phyloP scores from a whole-genome alignment of 2,113 vertebrate genomes.

The Passer montanus region DNA sequence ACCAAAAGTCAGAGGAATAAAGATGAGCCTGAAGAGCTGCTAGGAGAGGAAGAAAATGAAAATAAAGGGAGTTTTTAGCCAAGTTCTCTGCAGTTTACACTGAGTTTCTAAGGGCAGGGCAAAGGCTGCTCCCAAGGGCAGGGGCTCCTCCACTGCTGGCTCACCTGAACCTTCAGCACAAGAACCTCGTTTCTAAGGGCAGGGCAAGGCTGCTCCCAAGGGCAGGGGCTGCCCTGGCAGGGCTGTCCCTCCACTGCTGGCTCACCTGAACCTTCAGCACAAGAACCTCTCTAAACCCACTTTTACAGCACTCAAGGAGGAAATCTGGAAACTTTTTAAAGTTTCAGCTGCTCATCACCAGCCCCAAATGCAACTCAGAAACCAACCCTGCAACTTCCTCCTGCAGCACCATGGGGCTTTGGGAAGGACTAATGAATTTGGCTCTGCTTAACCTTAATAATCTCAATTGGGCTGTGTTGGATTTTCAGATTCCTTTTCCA shows the following conservation, averaged over 20 bases:
- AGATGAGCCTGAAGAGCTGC: rapidly evolving
- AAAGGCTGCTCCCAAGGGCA: neutral
- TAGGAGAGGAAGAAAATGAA: neutral
- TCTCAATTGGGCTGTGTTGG: too few species aligned
- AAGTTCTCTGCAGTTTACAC: neutral
- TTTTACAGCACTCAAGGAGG: neutral
- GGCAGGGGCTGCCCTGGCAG: neutral
- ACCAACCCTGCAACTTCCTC: neutral
- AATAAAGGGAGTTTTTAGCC: neutral
- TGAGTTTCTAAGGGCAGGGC: neutral
- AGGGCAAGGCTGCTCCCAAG: too few species aligned
- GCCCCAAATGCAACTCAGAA: neutral
- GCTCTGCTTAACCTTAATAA: neutral
- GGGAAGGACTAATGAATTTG: neutral
- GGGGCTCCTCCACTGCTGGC: neutral
- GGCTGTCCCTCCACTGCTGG: neutral
- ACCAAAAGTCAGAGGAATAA: neutral
- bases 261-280: neutral
- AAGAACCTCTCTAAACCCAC: neutral
- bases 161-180: neutral
- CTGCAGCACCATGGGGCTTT: neutral
- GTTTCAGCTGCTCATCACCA: neutral
- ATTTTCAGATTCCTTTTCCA: neutral
- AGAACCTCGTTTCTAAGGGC: neutral
- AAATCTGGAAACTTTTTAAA: neutral